Evolutionary conservation across 37 sponge, comb jelly and placozoan genomes (phyloP).

Genomic region (Agelas oroides): DNA sequence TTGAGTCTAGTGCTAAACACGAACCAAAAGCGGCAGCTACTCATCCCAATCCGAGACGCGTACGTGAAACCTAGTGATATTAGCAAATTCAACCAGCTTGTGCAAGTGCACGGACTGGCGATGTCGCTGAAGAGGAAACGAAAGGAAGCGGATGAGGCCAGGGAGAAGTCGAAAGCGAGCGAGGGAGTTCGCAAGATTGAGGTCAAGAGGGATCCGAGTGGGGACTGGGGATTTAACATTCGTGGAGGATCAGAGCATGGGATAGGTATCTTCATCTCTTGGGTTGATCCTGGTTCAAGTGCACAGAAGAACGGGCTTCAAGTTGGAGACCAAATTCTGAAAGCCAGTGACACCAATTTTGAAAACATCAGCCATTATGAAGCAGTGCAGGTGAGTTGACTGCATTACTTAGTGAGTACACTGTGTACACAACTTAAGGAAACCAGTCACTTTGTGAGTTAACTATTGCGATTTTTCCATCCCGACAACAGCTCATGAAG

Average conservation of each 20-base stretch:
- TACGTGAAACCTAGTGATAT: constrained; percentile 75
- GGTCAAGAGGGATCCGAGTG: constrained; percentile 64
- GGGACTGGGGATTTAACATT: constrained; percentile 83
- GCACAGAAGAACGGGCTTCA: constrained; percentile 75
- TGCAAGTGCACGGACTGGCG: constrained; percentile 63
- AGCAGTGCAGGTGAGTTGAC: constrained; percentile 62
- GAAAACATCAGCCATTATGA: constrained; percentile 58
- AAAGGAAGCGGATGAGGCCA: constrained; percentile 6
- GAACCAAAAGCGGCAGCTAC: constrained; percentile 72
- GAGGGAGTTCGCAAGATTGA: constrained; percentile 34
- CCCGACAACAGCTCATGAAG: constrained; percentile 45
- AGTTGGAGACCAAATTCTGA: constrained; percentile 81
- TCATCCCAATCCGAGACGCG: constrained; percentile 74
- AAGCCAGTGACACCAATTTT: constrained; percentile 63
- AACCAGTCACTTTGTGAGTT: too few species aligned
- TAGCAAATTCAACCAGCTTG: constrained; percentile 76
- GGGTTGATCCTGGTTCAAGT: constrained; percentile 81
- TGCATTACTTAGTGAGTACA: neutral
- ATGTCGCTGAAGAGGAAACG: constrained; percentile 24
- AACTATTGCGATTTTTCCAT: neutral
- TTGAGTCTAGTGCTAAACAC: constrained; percentile 70
- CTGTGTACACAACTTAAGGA: too few species aligned
- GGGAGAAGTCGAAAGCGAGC: neutral
- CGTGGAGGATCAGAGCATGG: constrained; percentile 85
- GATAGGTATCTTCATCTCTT: constrained; percentile 81